Base-by-base conservation (phyloP, 2,888 invertebrate species). In the Horisme vitalbata region DNA sequence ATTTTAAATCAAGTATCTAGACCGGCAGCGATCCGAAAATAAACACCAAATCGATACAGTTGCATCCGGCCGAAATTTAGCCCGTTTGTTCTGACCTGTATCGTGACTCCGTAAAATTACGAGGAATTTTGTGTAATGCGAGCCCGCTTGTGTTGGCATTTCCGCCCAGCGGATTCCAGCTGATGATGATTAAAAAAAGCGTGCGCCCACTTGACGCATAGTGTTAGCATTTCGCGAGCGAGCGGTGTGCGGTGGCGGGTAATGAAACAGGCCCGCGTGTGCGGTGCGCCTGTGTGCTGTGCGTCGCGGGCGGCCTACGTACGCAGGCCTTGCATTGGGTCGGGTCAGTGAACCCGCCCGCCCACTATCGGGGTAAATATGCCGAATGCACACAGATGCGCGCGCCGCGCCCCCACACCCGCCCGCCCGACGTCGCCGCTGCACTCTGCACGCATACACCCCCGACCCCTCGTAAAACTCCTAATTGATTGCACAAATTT, bases 341-440 rank as follows among this genome's bases (percentile, higher is more conserved):
- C 86, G 86, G 83, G 88, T 86, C 86, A 83, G 75, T 83, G 87
- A 87, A 77, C 85, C 82, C 83, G 78, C 80, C 84, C 87, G 84
- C 83, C 85, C 83, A 82, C 84, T 81, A 85, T 86, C 84, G 83
- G 86, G 87, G 87, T 87, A 89, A 89, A 89, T 88, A 88, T 87
- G 87, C 88, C 88, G 87, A 88, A 87, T 89, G 89, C 88, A 87
- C 88, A 87, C 85, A 85, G 86, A 84, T 83, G 82, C 89, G 87
- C 88, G 87, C 87, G 85, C 87, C 81, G 83, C 73, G 71, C 70
- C 67, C 62, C 65, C 54, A 51, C 70, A 63, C 65, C 60, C 68
- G 65, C 63, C 71, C 63, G 66, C 61, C 68, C 69, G 65, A 63
- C 76, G 69, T 59, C 75, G 74, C 68, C 79, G 79, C 74, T 84